Conservation (phyloP, 2,113 vertebrate species). For the Phoenicopterus ruber region DNA sequence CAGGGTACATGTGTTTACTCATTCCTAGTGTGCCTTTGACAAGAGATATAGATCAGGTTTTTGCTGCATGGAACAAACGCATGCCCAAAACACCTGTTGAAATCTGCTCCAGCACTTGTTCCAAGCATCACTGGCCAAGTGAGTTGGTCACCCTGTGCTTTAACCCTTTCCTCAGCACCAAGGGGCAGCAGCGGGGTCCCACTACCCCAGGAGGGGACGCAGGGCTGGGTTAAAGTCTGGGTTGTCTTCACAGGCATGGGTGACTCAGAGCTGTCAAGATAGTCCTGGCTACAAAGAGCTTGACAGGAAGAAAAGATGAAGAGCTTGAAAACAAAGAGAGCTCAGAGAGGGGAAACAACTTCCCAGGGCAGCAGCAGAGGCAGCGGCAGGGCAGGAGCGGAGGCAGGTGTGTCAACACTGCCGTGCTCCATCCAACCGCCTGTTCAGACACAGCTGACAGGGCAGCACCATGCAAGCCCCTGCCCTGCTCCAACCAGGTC, state of each 20-base stretch:
- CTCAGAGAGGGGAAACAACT: not conserved
- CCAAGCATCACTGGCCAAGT: not conserved
- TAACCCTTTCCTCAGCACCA: not conserved
- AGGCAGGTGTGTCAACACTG: not conserved
- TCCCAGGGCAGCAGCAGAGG: not conserved
- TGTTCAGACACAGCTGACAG: not conserved
- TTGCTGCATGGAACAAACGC: not conserved
- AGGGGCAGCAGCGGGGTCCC: not conserved
- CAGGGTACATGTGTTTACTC: not conserved
- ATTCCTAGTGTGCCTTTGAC: not conserved
- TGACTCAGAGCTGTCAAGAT: not conserved
- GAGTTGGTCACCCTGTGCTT: not conserved
- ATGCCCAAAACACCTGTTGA: not conserved
- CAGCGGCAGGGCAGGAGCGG: not conserved
- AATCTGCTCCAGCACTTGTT: not conserved
- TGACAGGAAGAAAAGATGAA: not conserved
- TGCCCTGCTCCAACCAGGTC: not conserved
- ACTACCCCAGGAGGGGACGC: not conserved
- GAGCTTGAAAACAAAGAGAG: not conserved
- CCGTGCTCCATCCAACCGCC: fast-evolving
- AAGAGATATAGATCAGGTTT: not conserved
- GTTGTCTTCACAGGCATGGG: not conserved
- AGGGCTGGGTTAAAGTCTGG: not conserved
- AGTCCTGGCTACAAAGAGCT: not conserved
- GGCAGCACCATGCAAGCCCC: not conserved